Percentiles rank a stretch among this genome's conserved stretches.
These are phyloP conservation scores for Sinosuthora webbiana DNA, from an alignment of 2,113 vertebrate species.

Conservation along the genomic window DNA sequence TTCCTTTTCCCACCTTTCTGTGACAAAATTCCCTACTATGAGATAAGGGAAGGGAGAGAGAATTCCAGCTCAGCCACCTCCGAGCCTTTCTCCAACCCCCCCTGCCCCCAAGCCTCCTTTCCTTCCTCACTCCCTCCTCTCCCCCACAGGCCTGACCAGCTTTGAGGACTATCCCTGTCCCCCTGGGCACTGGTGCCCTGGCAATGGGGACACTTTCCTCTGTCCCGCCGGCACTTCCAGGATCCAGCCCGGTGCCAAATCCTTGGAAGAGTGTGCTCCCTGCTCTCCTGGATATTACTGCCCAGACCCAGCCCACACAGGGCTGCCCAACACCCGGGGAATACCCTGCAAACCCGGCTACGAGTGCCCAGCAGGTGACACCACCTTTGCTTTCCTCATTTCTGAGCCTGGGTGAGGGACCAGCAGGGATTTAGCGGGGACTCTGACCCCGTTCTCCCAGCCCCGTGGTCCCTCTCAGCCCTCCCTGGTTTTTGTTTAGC, in stretches of 20 bases:
- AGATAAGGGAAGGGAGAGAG: background rate
- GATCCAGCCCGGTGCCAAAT: conserved; percentile 77
- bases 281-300: conserved; percentile 84
- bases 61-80: accelerated
- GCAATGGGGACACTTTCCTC: conserved; percentile 72
- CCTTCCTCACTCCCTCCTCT: background rate
- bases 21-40: background rate
- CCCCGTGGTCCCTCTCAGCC: background rate
- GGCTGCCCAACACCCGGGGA: conserved; percentile 77
- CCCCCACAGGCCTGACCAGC: conserved; percentile 73
- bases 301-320: conserved; percentile 74
- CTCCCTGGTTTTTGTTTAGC: background rate
- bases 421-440: background rate
- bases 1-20: background rate
- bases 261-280: conserved; percentile 75
- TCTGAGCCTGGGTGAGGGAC: background rate
- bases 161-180: conserved; percentile 80
- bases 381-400: background rate
- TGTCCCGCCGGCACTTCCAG: conserved; percentile 87
- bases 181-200: conserved; percentile 89
- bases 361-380: conserved; percentile 84
- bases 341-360: conserved; percentile 82
- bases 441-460: background rate
- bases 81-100: background rate
- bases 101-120: background rate